These are phyloP conservation scores for Micrasema longulum DNA, from an alignment of 1,140 invertebrate genomes.

Conservation along the genomic window DNA sequence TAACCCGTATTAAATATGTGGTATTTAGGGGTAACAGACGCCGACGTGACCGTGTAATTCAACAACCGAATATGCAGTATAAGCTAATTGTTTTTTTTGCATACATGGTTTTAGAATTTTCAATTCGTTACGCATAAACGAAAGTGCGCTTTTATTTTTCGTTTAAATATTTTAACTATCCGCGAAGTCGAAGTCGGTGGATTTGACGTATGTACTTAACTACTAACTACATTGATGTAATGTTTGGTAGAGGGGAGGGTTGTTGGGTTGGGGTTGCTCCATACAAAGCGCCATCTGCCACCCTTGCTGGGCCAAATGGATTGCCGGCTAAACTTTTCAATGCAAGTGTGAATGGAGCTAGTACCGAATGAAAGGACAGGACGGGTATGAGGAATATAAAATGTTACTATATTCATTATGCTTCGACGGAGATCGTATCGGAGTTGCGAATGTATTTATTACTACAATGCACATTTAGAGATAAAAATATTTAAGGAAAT, in stretches of 20 bases:
- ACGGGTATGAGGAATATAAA: background rate
- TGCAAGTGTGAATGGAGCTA: conserved; percentile 24
- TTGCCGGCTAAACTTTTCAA: conserved; percentile 36
- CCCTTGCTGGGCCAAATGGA: conserved; percentile 25
- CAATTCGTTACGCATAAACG: background rate
- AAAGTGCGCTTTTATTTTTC: conserved; percentile 1
- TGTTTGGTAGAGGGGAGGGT: conserved; percentile 11
- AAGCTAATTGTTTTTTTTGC: too few relatives aligned
- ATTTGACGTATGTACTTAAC: background rate
- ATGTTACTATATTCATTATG: conserved; percentile 1
- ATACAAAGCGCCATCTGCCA: conserved; percentile 29
- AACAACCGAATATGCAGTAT: too few relatives aligned
- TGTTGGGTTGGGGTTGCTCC: conserved; percentile 9
- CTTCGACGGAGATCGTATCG: conserved; percentile 5
- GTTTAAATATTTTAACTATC: conserved; percentile 16
- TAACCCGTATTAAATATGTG: too few relatives aligned
- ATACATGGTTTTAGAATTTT: background rate
- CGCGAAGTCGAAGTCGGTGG: conserved; percentile 15
- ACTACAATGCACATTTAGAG: too few relatives aligned
- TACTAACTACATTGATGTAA: conserved; percentile 28
- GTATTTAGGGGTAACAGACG: too few relatives aligned
- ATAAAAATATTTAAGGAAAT: too few relatives aligned
- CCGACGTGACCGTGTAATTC: too few relatives aligned
- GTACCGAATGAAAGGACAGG: too few relatives aligned
- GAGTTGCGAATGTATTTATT: background rate